A percentile compares a stretch with the other conserved stretches of the same genome.
Evolutionary conservation across 2,113 vertebrate species (phyloP).

Genomic region (Galemys pyrenaicus): DNA sequence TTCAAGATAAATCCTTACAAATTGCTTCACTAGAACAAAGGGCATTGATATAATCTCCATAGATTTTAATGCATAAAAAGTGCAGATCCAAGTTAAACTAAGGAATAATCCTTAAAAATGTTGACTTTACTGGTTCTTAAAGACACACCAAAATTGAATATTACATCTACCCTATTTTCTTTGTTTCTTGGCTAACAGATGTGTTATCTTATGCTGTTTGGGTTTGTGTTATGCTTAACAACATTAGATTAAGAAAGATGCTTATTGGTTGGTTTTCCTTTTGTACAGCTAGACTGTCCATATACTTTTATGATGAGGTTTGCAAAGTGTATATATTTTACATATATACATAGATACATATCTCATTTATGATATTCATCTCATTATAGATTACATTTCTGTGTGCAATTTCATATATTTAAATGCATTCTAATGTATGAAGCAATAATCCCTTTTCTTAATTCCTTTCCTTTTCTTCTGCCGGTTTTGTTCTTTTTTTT

Average conservation of each 20-base stretch:
- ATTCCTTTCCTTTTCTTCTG: no score
- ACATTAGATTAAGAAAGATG: background rate
- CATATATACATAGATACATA: background rate
- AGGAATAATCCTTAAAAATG: background rate
- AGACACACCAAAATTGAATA: background rate
- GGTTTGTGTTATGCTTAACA: background rate
- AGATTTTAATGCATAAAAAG: background rate
- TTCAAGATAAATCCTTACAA: background rate
- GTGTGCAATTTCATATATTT: background rate
- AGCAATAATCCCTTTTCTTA: background rate
- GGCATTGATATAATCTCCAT: background rate
- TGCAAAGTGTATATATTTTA: background rate
- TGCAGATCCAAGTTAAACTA: background rate
- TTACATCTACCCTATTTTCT: background rate
- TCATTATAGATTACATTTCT: background rate
- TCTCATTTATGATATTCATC: background rate
- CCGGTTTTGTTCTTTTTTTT: no score
- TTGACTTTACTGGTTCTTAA: background rate
- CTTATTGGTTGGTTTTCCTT: background rate
- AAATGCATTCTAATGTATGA: background rate
- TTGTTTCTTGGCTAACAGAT: background rate
- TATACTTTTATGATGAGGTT: background rate
- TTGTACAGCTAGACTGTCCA: background rate
- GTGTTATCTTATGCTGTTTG: background rate
- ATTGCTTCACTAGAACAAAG: background rate